phyloP scores from a whole-genome alignment of 2,113 vertebrate genomes.

The Strix aluco region DNA sequence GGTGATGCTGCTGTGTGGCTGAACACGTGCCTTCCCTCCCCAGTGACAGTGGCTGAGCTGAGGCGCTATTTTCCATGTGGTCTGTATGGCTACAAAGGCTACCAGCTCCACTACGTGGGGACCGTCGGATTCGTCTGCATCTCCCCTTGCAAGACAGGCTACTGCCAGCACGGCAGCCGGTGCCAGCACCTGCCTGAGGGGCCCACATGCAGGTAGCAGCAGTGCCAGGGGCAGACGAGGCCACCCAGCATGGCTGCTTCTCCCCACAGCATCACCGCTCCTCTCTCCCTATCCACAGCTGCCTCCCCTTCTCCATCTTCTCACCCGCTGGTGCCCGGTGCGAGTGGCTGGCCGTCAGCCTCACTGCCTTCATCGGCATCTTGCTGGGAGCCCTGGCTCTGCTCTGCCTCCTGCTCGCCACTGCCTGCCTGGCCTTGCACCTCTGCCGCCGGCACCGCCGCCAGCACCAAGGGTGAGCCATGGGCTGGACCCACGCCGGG shows the following conservation, averaged over 20 bases:
- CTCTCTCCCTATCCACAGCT: background rate
- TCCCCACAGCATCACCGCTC: rapidly evolving
- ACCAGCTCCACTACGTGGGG: background rate
- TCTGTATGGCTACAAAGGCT: constrained; percentile 24
- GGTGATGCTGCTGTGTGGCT: rapidly evolving
- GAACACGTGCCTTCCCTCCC: rapidly evolving
- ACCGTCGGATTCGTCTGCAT: background rate
- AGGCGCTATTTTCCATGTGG: constrained; percentile 13
- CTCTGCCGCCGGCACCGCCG: background rate
- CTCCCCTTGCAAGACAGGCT: constrained; percentile 56
- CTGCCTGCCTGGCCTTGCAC: background rate
- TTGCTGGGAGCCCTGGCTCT: constrained; percentile 65
- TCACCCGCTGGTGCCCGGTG: constrained; percentile 21
- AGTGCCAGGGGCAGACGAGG: rapidly evolving
- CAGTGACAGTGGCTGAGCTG: constrained; percentile 49
- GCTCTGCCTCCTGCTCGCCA: constrained; percentile 12
- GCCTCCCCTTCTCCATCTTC: constrained; percentile 46
- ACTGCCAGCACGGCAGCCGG: background rate
- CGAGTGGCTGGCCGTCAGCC: constrained; percentile 53
- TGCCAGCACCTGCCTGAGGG: constrained; percentile 49
- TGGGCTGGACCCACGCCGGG: rapidly evolving
- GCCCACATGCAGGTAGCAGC: constrained; percentile 24
- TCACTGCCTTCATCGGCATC: constrained; percentile 59
- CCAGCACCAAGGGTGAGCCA: background rate
- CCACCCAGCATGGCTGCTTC: rapidly evolving